Percentiles rank a stretch among this genome's conserved stretches.
phyloP scores from a whole-genome alignment of 2,797 vertebrate species.

The Periophthalmus magnuspinnatus region DNA sequence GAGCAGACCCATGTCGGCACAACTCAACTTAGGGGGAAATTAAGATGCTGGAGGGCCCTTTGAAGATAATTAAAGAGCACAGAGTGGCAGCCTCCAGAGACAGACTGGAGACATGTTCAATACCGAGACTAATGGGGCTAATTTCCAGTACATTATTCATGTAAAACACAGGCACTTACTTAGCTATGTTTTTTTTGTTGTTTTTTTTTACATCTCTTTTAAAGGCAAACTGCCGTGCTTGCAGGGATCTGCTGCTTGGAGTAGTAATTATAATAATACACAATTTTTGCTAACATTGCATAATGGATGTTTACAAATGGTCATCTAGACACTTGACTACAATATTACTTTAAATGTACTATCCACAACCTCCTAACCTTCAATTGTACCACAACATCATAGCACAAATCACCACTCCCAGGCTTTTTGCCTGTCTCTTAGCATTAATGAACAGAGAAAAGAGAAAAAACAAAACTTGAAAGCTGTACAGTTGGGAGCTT shows the following conservation, averaged over 20 bases:
- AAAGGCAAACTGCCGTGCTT: constrained; percentile 18
- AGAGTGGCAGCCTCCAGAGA: constrained; percentile 76
- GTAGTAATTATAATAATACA: neutral
- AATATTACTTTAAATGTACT: constrained; percentile 17
- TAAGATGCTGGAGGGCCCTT: constrained; percentile 78
- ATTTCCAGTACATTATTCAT: constrained; percentile 81
- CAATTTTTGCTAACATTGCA: neutral
- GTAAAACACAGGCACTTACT: constrained; percentile 73
- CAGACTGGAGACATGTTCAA: constrained; percentile 74
- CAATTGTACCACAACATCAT: constrained; percentile 38
- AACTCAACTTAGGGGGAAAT: constrained; percentile 71
- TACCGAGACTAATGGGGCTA: constrained; percentile 79
- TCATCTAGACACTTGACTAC: neutral
- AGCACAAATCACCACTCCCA: constrained; percentile 29
- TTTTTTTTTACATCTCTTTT: constrained; percentile 39
- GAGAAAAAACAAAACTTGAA: constrained; percentile 49
- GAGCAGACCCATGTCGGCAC: constrained; percentile 65
- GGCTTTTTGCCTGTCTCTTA: constrained; percentile 44
- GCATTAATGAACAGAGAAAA: constrained; percentile 51
- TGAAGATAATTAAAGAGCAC: constrained; percentile 82
- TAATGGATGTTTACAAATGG: neutral
- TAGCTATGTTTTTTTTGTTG: constrained; percentile 47
- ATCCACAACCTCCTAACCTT: constrained; percentile 38
- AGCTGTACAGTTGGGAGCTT: constrained; percentile 56
- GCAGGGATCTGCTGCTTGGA: constrained; percentile 28